These are phyloP conservation scores for Galerucella nymphaeae DNA, from an alignment of 2,888 invertebrate genomes.

Conservation along the genomic window DNA sequence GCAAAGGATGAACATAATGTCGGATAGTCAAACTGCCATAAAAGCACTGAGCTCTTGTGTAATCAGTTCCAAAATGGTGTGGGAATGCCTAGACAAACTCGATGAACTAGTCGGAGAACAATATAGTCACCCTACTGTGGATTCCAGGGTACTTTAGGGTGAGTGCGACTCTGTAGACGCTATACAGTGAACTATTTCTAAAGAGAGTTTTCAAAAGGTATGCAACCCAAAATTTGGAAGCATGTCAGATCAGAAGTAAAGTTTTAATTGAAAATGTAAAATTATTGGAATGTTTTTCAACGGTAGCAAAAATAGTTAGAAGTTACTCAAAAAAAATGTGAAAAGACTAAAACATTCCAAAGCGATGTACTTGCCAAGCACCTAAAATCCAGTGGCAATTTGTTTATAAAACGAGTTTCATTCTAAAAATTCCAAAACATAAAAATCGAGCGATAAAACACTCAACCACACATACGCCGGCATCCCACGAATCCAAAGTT, in stretches of 20 bases:
- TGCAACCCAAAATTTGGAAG: neutral
- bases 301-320: too few species aligned
- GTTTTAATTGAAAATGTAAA: neutral
- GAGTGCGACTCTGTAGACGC: neutral
- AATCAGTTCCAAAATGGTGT: too few species aligned
- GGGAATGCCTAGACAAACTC: too few species aligned
- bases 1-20: too few species aligned
- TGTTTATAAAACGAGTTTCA: slow-evolving; percentile 21
- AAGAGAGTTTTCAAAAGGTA: neutral
- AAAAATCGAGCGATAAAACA: slow-evolving; percentile 36
- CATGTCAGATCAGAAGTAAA: neutral
- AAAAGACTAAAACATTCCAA: neutral
- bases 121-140: too few species aligned
- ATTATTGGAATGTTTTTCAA: too few species aligned
- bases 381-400: neutral
- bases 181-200: neutral
- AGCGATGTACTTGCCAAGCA: neutral
- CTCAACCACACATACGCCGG: slow-evolving; percentile 34
- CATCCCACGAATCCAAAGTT: slow-evolving; percentile 41
- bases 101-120: too few species aligned
- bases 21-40: too few species aligned
- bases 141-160: neutral
- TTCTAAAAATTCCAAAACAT: slow-evolving; percentile 20
- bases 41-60: too few species aligned
- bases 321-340: too few species aligned